phyloP scores from a whole-genome alignment of 1,140 invertebrate genomes.

The Brachionus paranguensis region DNA sequence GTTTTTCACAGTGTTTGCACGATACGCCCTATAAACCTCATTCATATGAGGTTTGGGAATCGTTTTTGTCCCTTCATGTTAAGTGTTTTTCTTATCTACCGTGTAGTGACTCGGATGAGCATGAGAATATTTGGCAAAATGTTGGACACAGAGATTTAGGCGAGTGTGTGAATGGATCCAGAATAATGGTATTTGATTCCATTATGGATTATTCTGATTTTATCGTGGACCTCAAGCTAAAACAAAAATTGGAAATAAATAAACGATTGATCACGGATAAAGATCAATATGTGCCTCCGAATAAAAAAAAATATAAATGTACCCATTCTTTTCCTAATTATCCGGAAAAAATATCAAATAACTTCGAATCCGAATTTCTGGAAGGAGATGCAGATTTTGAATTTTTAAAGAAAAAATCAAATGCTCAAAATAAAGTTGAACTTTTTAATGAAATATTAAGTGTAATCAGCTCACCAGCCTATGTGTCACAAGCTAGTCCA shows the following conservation, averaged over 20 bases:
- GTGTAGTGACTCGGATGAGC: not conserved
- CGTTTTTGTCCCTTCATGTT: not conserved
- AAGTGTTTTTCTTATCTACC: conserved; percentile 18
- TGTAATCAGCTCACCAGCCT: not conserved
- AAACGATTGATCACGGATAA: not conserved
- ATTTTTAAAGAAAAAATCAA: not conserved
- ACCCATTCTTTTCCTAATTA: not conserved
- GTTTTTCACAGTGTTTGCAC: conserved; percentile 1
- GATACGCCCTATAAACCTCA: not conserved
- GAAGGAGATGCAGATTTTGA: not conserved
- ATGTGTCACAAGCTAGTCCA: not conserved
- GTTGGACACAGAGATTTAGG: not conserved
- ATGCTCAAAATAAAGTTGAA: not conserved
- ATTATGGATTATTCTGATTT: not conserved
- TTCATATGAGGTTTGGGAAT: conserved; percentile 12
- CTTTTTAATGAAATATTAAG: not conserved
- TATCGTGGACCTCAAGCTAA: not conserved
- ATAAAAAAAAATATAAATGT: not conserved
- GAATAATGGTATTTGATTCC: not conserved
- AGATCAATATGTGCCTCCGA: not conserved
- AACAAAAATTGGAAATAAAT: not conserved
- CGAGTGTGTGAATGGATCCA: not conserved
- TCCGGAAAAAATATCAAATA: not conserved
- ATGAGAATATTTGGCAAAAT: not conserved
- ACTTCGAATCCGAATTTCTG: not conserved